Percentiles rank a stretch among this genome's conserved stretches.
phyloP scores from a whole-genome alignment of 2,797 vertebrate genomes.

The Fratercula arctica region DNA sequence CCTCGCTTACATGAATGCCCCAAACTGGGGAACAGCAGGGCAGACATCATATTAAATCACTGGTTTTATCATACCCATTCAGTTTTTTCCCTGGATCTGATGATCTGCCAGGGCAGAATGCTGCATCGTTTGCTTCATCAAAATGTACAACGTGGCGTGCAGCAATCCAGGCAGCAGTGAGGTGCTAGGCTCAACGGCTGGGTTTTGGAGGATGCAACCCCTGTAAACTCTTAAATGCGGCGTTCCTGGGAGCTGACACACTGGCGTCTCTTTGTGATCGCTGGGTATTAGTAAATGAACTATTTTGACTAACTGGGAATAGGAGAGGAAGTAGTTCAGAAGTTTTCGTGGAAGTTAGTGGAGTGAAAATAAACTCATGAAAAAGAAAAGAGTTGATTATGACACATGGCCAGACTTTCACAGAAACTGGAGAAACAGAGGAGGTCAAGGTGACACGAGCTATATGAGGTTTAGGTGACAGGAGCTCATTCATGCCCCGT shows the following conservation, averaged over 20 bases:
- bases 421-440: neutral
- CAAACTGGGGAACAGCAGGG: constrained; percentile 58
- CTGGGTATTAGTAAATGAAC: neutral
- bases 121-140: constrained; percentile 44
- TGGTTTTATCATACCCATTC: constrained; percentile 52
- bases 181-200: neutral
- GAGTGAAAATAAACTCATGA: neutral
- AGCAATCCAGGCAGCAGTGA: neutral
- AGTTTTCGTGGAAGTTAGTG: neutral
- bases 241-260: neutral
- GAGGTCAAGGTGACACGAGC: neutral
- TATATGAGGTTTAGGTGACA: neutral
- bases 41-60: constrained; percentile 66
- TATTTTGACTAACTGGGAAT: neutral
- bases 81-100: constrained; percentile 44
- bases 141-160: neutral
- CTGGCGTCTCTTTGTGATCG: neutral
- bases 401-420: neutral
- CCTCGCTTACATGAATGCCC: constrained; percentile 63
- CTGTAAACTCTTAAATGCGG: neutral
- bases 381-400: neutral
- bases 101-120: constrained; percentile 52
- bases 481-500: neutral
- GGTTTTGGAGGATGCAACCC: neutral
- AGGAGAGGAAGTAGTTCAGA: neutral